These are phyloP conservation scores for Harpagifer antarcticus DNA, from an alignment of 2,797 vertebrate genomes.

Conservation along the genomic window DNA sequence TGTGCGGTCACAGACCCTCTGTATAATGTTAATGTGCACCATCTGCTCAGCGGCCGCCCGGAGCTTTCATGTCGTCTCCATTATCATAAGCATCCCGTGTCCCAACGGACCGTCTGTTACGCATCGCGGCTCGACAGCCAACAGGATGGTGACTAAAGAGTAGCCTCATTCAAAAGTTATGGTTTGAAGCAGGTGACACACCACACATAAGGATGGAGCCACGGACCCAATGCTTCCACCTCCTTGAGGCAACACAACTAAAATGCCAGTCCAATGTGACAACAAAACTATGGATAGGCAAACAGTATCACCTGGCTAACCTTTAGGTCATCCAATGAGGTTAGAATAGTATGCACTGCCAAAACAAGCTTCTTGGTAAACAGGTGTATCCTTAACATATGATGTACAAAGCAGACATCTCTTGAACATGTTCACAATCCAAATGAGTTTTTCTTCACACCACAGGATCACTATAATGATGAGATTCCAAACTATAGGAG, in stretches of 20 bases:
- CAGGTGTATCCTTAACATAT: not conserved
- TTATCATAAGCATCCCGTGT: conserved; percentile 62
- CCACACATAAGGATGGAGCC: conserved; percentile 18
- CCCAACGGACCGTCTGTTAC: conserved; percentile 73
- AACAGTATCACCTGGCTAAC: not conserved
- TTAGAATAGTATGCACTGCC: not conserved
- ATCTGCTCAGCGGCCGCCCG: conserved; percentile 74
- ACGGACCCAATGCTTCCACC: conserved; percentile 1
- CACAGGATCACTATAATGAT: not conserved
- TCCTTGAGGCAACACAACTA: conserved; percentile 8
- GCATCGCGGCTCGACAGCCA: conserved; percentile 55
- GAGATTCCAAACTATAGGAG: conserved; percentile 30
- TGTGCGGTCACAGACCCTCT: conserved; percentile 39
- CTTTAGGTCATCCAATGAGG: not conserved
- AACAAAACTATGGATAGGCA: not conserved
- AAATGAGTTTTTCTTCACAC: conserved; percentile 29
- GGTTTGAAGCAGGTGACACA: conserved; percentile 45
- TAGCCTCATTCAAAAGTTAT: conserved; percentile 79
- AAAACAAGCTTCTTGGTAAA: not conserved
- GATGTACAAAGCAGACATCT: conserved; percentile 9
- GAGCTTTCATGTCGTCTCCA: conserved; percentile 58
- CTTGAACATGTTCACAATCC: not conserved
- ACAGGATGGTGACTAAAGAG: conserved; percentile 73
- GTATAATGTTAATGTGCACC: conserved; percentile 75
- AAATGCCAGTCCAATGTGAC: not conserved